Evolutionary conservation across 1,140 invertebrate species (phyloP).

Genomic region (Scaptomyza hsui): DNA sequence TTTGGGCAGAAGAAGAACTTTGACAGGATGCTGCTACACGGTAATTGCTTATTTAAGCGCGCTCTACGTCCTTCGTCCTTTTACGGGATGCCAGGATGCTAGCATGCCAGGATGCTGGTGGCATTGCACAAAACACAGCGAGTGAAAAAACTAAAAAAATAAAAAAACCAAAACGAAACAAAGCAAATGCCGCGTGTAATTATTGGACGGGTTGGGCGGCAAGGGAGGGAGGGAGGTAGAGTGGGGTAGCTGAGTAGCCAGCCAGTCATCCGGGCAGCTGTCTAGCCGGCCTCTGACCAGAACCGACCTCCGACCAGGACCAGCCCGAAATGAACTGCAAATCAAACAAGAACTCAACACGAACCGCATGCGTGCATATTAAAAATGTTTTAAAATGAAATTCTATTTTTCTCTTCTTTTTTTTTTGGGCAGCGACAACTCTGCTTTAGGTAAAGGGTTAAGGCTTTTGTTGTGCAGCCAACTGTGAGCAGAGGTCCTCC

Average conservation of each 20-base stretch:
- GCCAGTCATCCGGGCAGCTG: slow-evolving; percentile 61
- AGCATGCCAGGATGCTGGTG: slow-evolving; percentile 51
- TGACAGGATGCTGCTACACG: slow-evolving; percentile 76
- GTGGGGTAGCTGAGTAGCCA: slow-evolving; percentile 31
- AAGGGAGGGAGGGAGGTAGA: neutral
- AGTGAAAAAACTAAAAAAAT: slow-evolving; percentile 21
- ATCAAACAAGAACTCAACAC: slow-evolving; percentile 54
- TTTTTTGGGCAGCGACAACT: too few species aligned
- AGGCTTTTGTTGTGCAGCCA: slow-evolving; percentile 68
- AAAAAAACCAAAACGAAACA: slow-evolving; percentile 28
- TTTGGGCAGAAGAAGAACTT: slow-evolving; percentile 62
- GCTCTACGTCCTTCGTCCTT: slow-evolving; percentile 78
- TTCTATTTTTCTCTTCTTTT: slow-evolving; percentile 46
- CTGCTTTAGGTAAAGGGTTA: slow-evolving; percentile 48
- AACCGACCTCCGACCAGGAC: slow-evolving; percentile 30
- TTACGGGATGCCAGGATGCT: slow-evolving; percentile 64
- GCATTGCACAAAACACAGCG: slow-evolving; percentile 20
- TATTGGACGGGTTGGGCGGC: slow-evolving; percentile 47
- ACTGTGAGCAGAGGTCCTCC: slow-evolving; percentile 64
- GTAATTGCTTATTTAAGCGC: slow-evolving; percentile 82
- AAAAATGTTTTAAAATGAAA: slow-evolving; percentile 71
- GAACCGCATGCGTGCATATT: slow-evolving; percentile 75
- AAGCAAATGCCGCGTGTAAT: slow-evolving; percentile 78
- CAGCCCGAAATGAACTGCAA: slow-evolving; percentile 70
- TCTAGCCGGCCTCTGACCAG: slow-evolving; percentile 59